A percentile compares a stretch with the other conserved stretches of the same genome.
phyloP scores from a whole-genome alignment of 2,888 invertebrate species.

The Lucinisca nassula region DNA sequence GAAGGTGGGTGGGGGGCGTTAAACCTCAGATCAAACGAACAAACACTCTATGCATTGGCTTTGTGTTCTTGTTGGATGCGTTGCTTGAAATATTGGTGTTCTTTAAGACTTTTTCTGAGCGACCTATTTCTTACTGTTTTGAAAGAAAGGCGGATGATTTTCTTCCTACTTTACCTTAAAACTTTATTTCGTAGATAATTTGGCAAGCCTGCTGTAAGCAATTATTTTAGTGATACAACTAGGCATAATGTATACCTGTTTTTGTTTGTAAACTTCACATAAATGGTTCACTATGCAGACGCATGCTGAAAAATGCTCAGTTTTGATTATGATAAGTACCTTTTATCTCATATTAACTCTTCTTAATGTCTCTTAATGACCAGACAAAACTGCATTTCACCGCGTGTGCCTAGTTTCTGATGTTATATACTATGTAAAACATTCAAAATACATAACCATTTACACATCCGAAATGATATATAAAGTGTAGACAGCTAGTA shows the following conservation, averaged over 20 bases:
- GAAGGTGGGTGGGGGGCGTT: no score
- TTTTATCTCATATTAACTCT: background rate
- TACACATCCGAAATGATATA: background rate
- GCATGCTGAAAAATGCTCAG: background rate
- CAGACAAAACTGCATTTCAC: background rate
- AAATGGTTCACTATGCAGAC: background rate
- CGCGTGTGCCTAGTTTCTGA: background rate
- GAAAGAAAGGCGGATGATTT: no score
- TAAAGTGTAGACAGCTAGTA: background rate
- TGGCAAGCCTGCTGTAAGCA: no score
- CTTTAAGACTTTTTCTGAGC: no score
- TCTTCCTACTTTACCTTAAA: no score
- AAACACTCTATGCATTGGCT: no score
- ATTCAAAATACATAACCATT: conserved; percentile 13
- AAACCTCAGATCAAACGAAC: no score
- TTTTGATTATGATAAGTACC: background rate
- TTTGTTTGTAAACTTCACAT: background rate
- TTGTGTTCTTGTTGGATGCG: no score
- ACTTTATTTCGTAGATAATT: no score
- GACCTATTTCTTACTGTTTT: no score
- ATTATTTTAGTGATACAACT: background rate
- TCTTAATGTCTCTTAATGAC: conserved; percentile 1
- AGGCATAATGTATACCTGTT: background rate
- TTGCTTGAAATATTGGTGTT: no score
- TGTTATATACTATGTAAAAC: background rate